Percentiles rank a stretch among this genome's conserved stretches.
phyloP scores from a whole-genome alignment of 1,140 invertebrate species.

The Pseudachorutes palmiensis region DNA sequence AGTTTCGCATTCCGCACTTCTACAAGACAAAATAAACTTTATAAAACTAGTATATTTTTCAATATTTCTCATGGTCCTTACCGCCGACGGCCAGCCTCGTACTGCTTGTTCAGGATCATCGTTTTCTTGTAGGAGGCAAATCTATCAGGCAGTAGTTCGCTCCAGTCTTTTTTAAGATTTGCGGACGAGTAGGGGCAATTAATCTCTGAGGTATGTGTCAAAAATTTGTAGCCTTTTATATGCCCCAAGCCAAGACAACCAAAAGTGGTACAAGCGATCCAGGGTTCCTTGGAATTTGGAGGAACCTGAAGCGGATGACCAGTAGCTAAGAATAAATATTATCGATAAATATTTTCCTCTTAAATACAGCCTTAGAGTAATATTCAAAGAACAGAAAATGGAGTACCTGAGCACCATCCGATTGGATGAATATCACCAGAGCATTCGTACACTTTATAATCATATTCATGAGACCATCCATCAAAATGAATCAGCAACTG shows the following conservation, averaged over 20 bases:
- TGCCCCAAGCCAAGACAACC: constrained; percentile 74
- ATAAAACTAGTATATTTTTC: too few relatives aligned
- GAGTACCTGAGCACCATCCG: constrained; percentile 79
- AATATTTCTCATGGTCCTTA: too few relatives aligned
- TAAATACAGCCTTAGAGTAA: background rate
- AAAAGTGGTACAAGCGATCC: constrained; percentile 55
- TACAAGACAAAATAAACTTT: background rate
- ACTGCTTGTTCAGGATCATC: background rate
- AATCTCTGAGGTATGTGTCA: constrained; percentile 63
- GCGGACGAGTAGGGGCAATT: constrained; percentile 74
- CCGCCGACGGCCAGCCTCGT: background rate
- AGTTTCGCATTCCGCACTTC: constrained; percentile 37
- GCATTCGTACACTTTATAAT: constrained; percentile 67
- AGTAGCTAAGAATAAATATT: background rate
- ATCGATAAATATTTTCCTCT: background rate
- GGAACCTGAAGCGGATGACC: constrained; percentile 62
- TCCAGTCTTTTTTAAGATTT: constrained; percentile 56
- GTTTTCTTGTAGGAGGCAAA: background rate
- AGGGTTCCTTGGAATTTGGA: constrained; percentile 39
- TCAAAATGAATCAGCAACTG: constrained; percentile 74
- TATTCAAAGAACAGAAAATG: constrained; percentile 45
- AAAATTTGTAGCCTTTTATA: constrained; percentile 61
- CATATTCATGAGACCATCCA: constrained; percentile 77
- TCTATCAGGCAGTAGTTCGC: constrained; percentile 21
- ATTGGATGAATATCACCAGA: constrained; percentile 81